Evolutionary conservation across 92 coral and sea anemone species (phyloP), one percentile per base, ranked within the genome.

Genomic region (Porites rus): DNA sequence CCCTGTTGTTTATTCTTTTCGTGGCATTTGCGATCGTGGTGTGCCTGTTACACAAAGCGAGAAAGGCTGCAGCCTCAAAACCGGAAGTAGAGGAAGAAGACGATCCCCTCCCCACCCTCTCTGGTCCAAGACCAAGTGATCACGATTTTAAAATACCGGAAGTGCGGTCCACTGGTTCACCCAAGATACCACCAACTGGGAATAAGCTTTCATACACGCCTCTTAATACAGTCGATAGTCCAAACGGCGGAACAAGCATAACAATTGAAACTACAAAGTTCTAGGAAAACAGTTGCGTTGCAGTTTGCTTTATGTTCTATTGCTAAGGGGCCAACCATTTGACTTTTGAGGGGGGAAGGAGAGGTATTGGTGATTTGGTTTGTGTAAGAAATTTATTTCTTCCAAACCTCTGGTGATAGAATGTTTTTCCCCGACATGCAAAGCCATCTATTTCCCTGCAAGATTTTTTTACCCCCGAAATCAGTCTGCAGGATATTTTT

Each of bases 61-160:
- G 69, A 53, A 76, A 52, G 22, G 6, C 22, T 25, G 12, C 22
- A 28, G 60, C 82, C 8, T 65, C 69, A 17, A 16, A 21, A 51
- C 69, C 54, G 51, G 69, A 83, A n/a, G 75, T 75, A 13, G 76
- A 76, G 53, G 65, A 66, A 4, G 83, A 85, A 6, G 83, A 76
- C 11, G 66, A 75, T 8, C 76, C 75, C 1, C 84, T 81, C 20
- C 72, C 65, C 51, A 77, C 72, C 51, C 84, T 81, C 18, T 1
- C 69, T 59, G 88, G 88, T 20, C 77, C 83, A 2, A 51, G 88
- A 38, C 88, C 88, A 22, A 52, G 76, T 59, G 88, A 76, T 21
- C 58, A 59, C 69, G 88, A 85, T 18, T 65, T 75, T 21, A 76
- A 51, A 65, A 59, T 85, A 1, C 76, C 88, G 38, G 76, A 67